Evolutionary conservation across 2,888 invertebrate species (phyloP).

Genomic region (Drosophila nigricruria): DNA sequence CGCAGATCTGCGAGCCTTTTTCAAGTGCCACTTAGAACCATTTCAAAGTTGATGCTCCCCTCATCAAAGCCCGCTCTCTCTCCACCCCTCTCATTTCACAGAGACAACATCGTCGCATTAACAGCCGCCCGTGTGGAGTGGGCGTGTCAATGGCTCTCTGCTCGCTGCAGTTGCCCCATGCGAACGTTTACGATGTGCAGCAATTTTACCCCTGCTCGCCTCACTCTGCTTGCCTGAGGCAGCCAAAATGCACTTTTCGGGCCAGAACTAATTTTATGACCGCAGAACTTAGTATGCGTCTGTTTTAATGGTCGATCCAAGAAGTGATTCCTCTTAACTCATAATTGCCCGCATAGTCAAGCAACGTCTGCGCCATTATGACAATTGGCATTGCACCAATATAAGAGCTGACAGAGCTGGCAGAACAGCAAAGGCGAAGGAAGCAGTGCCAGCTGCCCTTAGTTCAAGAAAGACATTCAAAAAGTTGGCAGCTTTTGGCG

Average conservation of each 20-base stretch:
- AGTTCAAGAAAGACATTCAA: slow-evolving; percentile 57
- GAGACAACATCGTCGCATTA: slow-evolving; percentile 16
- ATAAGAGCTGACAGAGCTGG: background rate
- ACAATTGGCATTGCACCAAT: slow-evolving; percentile 71
- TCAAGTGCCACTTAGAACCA: slow-evolving; percentile 56
- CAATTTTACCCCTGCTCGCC: slow-evolving; percentile 32
- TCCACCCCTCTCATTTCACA: slow-evolving; percentile 8
- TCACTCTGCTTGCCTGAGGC: slow-evolving; percentile 23
- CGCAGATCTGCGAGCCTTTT: slow-evolving; percentile 40
- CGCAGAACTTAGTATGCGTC: slow-evolving; percentile 64
- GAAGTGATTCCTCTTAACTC: slow-evolving; percentile 75
- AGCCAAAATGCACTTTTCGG: slow-evolving; percentile 55
- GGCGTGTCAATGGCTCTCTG: slow-evolving; percentile 69
- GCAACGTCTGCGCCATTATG: slow-evolving; percentile 65
- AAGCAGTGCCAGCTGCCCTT: background rate
- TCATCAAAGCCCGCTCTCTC: background rate
- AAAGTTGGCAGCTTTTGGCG: slow-evolving; percentile 60
- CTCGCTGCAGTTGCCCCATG: slow-evolving; percentile 65
- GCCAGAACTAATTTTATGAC: slow-evolving; percentile 73
- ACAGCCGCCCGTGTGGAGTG: slow-evolving; percentile 49
- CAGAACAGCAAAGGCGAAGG: too few species aligned
- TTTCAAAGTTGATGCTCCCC: slow-evolving; percentile 50
- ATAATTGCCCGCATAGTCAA: slow-evolving; percentile 70
- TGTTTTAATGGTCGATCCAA: slow-evolving; percentile 63
- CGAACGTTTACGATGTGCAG: slow-evolving; percentile 64